Evolutionary conservation across 2,797 vertebrate genomes (phyloP).

Genomic region (Dipus sagitta): DNA sequence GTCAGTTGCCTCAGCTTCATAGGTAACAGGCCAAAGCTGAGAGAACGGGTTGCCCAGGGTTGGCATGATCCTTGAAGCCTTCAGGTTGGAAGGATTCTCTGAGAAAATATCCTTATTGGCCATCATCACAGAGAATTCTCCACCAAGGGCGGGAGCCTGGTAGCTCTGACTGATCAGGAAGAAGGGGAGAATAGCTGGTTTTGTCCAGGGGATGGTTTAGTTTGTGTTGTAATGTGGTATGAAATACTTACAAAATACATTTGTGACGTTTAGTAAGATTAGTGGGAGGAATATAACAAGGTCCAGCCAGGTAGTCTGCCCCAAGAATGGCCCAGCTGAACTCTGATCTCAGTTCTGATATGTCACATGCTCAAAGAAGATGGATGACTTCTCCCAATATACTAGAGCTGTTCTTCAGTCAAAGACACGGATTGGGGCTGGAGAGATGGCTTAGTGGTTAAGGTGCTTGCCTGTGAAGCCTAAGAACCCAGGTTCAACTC

Average conservation of each 20-base stretch:
- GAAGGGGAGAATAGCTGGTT: conserved; percentile 14
- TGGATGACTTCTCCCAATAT: background rate
- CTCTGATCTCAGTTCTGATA: background rate
- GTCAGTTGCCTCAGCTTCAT: background rate
- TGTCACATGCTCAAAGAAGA: conserved; percentile 41
- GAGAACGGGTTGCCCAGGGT: background rate
- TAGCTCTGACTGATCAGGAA: background rate
- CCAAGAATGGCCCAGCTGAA: background rate
- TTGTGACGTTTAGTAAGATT: conserved; percentile 18
- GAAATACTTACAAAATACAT: conserved; percentile 7
- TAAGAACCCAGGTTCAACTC: too few species aligned
- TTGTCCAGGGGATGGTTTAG: background rate
- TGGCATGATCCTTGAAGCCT: background rate
- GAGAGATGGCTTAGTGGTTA: too few species aligned
- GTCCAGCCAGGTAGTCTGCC: background rate
- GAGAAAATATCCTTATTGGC: conserved; percentile 10
- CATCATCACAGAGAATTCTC: background rate
- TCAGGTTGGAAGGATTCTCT: background rate
- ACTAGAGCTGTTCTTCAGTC: conserved; percentile 38
- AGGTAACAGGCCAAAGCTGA: background rate
- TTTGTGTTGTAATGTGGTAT: background rate
- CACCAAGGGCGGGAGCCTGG: background rate
- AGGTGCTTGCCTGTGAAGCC: too few species aligned
- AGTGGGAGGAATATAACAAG: background rate
- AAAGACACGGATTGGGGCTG: background rate